Base-by-base conservation (phyloP, 2,113 vertebrate genomes). In the Promerops cafer region DNA sequence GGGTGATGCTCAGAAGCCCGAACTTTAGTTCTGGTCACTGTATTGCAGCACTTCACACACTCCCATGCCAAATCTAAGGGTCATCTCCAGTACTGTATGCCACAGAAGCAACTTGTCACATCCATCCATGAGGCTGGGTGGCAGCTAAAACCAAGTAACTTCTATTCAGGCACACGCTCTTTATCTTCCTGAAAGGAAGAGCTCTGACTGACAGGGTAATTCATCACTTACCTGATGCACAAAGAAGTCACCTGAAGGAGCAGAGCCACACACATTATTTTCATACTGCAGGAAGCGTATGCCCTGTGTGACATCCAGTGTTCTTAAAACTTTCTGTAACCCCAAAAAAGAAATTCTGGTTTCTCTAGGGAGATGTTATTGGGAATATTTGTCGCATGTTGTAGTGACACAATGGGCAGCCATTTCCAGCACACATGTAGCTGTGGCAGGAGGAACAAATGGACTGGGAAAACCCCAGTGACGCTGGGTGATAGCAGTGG, bases 201-300 rank as follows among this genome's bases (percentile, higher is more conserved):
- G 71, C 76, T 83, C 87, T 94, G 87, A 93, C 83, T 95, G 94
- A 97, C 92, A 95, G 83, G 42, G 92, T 90, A 97, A 97, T 97
- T 95, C 85, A 97, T 97, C 96, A 97, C 75, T 90, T 91, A 96
- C 90, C 96, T 96, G 96, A 92, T 95, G 86, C 72, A 96, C 26
- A 12, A 77, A 91, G 82, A n/a, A 93, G 88, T 93, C 0, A 42
- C 92, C 93, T 88, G 92, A 75, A 94, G 92, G 90, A 96, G 79
- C 70, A 86, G 76, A 97, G 40, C 92, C 92, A 95, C 90, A 92
- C 54, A 26, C 60, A 14, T 90, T 93, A 87, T 83, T 96, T 96
- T 92, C 94, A 92, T 76, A 20, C 49, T 3, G 28, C 60, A 66
- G 37, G 65, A 78, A 64, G 44, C 0, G 0, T 65, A 35, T 33